Evolutionary conservation across 1,140 invertebrate species (phyloP).

Genomic region (Euura lappo): DNA sequence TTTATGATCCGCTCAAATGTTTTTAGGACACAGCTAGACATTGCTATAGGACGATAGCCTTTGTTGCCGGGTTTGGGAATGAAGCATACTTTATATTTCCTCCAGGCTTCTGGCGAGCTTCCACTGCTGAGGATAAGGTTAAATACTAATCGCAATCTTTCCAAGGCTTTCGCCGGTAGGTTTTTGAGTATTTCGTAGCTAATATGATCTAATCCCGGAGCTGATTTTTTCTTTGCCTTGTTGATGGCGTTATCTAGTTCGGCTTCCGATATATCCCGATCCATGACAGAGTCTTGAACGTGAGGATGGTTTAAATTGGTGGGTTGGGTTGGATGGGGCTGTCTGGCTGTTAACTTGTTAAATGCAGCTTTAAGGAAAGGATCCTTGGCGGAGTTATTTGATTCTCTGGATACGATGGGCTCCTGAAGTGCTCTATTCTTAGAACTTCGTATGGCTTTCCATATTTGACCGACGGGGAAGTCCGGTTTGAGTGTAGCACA

Average conservation of each 20-base stretch:
- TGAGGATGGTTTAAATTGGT: background rate
- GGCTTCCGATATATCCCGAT: background rate
- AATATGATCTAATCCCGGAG: background rate
- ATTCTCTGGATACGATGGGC: background rate
- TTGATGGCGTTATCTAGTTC: background rate
- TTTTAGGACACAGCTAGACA: slow-evolving; percentile 22
- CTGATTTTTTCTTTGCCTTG: background rate
- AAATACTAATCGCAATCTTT: background rate
- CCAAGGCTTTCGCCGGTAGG: background rate
- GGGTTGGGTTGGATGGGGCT: background rate
- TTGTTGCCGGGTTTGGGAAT: too few species aligned
- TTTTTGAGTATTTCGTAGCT: background rate
- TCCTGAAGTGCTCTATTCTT: too few species aligned
- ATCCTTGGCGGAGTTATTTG: background rate
- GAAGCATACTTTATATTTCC: background rate
- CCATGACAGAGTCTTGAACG: background rate
- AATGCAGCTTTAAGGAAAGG: background rate
- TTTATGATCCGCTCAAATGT: slow-evolving; percentile 19
- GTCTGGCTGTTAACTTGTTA: background rate
- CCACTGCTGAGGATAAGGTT: background rate
- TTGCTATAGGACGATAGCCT: slow-evolving; percentile 19
- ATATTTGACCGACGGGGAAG: background rate
- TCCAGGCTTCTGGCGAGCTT: background rate
- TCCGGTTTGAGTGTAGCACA: background rate
- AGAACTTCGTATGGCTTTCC: background rate